phyloP scores from a whole-genome alignment of 2,888 invertebrate species.

The Saturnia japonica region DNA sequence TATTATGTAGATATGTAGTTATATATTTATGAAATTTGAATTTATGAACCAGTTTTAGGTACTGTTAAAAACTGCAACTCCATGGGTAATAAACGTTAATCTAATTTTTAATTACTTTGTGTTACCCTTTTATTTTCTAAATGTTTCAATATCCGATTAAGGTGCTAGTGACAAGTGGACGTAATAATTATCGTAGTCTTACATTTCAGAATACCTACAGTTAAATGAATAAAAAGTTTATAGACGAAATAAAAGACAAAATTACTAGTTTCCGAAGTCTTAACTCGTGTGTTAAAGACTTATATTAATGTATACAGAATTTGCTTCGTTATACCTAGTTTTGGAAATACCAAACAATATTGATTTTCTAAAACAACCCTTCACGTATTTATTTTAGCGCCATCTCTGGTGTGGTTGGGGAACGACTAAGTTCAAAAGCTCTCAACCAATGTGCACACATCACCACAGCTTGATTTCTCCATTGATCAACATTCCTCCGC shows the following conservation, averaged over 20 bases:
- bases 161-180: background rate
- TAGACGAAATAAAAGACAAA: background rate
- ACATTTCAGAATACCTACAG: background rate
- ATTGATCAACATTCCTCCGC: conserved; percentile 82
- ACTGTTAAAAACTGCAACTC: background rate
- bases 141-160: background rate
- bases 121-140: background rate
- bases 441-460: conserved; percentile 63
- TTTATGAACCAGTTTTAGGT: background rate
- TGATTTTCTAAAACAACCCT: background rate
- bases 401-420: conserved; percentile 59
- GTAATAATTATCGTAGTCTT: background rate
- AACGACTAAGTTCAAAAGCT: conserved; percentile 69
- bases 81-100: background rate
- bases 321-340: background rate
- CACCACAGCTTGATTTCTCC: conserved; percentile 77
- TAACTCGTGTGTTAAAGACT: background rate
- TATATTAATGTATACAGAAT: background rate
- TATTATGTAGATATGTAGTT: no score
- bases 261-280: background rate
- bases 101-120: background rate
- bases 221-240: background rate
- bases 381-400: conserved; percentile 40
- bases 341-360: background rate
- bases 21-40: background rate